Percentiles rank a stretch among this genome's conserved stretches.
phyloP scores from a whole-genome alignment of 2,888 invertebrate genomes.

The Ceramica pisi region DNA sequence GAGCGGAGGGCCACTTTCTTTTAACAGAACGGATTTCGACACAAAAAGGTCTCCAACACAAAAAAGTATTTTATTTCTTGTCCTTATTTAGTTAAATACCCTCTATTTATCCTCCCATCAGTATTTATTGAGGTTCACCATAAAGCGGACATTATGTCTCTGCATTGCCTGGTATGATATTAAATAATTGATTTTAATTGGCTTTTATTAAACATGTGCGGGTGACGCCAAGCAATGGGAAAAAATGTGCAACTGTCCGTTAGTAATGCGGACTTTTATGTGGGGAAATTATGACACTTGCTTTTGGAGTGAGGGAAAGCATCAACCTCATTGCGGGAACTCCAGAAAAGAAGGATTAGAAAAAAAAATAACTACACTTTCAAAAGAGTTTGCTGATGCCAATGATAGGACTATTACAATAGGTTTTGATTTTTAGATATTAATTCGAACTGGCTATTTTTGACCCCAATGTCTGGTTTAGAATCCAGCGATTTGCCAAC shows the following conservation, averaged over 20 bases:
- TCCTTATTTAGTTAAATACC: slow-evolving; percentile 48
- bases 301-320: neutral
- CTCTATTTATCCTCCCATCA: slow-evolving; percentile 53
- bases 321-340: neutral
- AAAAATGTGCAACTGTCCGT: slow-evolving; percentile 70
- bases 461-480: too few species aligned
- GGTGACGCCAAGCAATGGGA: slow-evolving; percentile 72
- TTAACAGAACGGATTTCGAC: neutral
- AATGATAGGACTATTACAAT: too few species aligned
- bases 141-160: slow-evolving; percentile 71
- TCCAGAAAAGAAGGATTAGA: neutral
- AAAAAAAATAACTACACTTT: too few species aligned
- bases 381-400: too few species aligned
- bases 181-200: slow-evolving; percentile 86
- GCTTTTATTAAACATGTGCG: slow-evolving; percentile 83
- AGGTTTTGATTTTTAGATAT: too few species aligned
- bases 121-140: slow-evolving; percentile 62
- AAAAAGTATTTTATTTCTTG: slow-evolving; percentile 18
- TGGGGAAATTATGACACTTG: neutral
- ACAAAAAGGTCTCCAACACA: slow-evolving; percentile 6
- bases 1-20: slow-evolving; percentile 25
- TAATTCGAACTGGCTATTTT: too few species aligned
- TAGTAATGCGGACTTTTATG: slow-evolving; percentile 34
- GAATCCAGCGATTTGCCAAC: too few species aligned
- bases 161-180: slow-evolving; percentile 63